Base-by-base conservation (phyloP, 92 coral and sea anemone genomes). In the Actinostola sp. region DNA sequence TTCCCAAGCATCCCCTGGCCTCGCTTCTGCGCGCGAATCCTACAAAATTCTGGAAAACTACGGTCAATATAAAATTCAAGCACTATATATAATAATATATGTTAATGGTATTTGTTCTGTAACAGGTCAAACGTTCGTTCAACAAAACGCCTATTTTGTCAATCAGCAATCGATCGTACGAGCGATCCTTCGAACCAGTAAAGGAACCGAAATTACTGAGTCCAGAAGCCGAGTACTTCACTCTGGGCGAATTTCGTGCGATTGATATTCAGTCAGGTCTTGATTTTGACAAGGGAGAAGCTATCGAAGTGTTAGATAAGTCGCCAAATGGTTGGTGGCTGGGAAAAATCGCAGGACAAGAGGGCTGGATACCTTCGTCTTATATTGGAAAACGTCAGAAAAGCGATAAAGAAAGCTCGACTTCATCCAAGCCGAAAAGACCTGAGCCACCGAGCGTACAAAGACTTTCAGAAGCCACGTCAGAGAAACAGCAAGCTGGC, bases 271-370 rank as follows among this genome's bases (percentile, higher is more conserved):
- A 88, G 41, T 78, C 87, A 16, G 92, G 92, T 17, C 79, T 95
- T 46, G 79, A 85, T 63, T 92, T 95, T 28, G 62, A 79, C 51
- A 73, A 77, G 42, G 99, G 99, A 8, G 88, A 72, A 27, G 83
- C 95, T 0, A 92, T 95, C 19, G 75, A 91, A 50, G 92, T 95
- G 23, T 54, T 95, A 23, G 99, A 95, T 63, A 95, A 95, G 63
- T 73, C 96, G 23, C 99, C 99, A 1, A 95, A 95, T 66, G 99
- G 99, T 15, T 95, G 99, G 99, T 95, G 99, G 99, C 83, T 76
- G 15, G 96, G 99, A 20, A 91, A 81, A 72, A 95, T 95, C 25
- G 97, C 88, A 10, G 86, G 83, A 51, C 59, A 88, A 13, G 99
- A 95, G 45, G 99, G 99, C n/a, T 95, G 99, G 99, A 87, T 95